Evolutionary conservation across 2,888 invertebrate species (phyloP), one percentile per base, ranked within the genome.

Genomic region (Hecatera dysodea): DNA sequence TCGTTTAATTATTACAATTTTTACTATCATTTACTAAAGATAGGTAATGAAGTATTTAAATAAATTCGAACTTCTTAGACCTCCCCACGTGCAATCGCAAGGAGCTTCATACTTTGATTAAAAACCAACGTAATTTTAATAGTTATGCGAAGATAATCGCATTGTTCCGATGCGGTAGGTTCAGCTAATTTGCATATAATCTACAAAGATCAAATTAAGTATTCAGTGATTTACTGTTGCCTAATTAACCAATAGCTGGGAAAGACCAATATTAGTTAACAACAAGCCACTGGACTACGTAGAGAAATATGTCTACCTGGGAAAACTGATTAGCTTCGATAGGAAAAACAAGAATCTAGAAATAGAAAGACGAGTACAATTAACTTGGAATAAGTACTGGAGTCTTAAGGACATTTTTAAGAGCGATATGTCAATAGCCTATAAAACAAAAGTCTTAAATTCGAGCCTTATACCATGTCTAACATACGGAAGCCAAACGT

Each of bases 161-260:
- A 46, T 5, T 55, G 50, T 56, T 50, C 50, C 59, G 52, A 61
- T 80, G 64, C 15, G 66, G 61, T 55, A 56, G 66, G 61, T 55
- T 53, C 19, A 36, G 36, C 36, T 69, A 50, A 65, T 74, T 78
- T 65, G 69, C 65, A 24, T 68, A 53, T 65, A 59, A 68, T 78
- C 56, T 61, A 27, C 11, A 42, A 59, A 56, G 19, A 24, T 48
- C 4, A 24, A 42, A 44, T 19, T 17, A n/a, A 67, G 15, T 27
- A 6, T 53, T 33, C 22, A 22, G 29, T 53, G 42, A 67, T 60
- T 1, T 42, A 19, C 8, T 22, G 7, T 2, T 9, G 17, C 15
- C 22, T 27, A 7, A 17, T 11, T 27, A 44, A 12, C 7, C 4
- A 9, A 39, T 11, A 36, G 1, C n/a, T n/a, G n/a, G n/a, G n/a